A percentile compares a stretch with the other conserved stretches of the same genome.
These are phyloP conservation scores for Zosterops japonicus DNA, from an alignment of 2,113 vertebrate species.

Conservation along the genomic window DNA sequence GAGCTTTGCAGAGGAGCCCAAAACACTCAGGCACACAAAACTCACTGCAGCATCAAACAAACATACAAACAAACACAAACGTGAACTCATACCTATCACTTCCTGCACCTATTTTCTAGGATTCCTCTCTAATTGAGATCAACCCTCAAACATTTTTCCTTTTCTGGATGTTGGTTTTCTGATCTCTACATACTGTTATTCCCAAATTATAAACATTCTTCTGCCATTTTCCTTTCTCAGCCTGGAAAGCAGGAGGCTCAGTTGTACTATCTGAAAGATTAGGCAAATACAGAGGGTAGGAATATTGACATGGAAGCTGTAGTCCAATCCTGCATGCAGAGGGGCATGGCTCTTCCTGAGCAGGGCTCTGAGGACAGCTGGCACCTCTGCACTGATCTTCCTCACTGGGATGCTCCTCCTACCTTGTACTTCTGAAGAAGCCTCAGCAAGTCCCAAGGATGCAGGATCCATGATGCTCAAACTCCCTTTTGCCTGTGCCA, in stretches of 20 bases:
- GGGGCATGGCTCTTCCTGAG: accelerated
- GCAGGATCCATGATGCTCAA: neutral
- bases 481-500: neutral
- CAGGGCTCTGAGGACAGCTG: neutral
- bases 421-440: neutral
- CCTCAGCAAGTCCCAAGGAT: neutral
- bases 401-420: neutral
- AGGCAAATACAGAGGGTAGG: neutral
- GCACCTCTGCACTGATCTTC: neutral
- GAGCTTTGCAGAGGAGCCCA: neutral
- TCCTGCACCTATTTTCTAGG: neutral
- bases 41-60: neutral
- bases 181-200: neutral
- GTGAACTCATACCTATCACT: neutral
- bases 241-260: neutral
- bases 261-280: neutral
- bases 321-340: neutral
- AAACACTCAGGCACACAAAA: neutral
- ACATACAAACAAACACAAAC: neutral
- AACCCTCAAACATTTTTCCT: neutral
- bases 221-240: neutral
- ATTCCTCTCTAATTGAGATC: neutral
- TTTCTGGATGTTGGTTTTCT: neutral
- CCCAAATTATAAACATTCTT: neutral
- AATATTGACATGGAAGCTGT: neutral